Percentiles rank a stretch among this genome's conserved stretches.
Conservation (phyloP, 2,797 vertebrate genomes). For the Ibycter americanus region DNA sequence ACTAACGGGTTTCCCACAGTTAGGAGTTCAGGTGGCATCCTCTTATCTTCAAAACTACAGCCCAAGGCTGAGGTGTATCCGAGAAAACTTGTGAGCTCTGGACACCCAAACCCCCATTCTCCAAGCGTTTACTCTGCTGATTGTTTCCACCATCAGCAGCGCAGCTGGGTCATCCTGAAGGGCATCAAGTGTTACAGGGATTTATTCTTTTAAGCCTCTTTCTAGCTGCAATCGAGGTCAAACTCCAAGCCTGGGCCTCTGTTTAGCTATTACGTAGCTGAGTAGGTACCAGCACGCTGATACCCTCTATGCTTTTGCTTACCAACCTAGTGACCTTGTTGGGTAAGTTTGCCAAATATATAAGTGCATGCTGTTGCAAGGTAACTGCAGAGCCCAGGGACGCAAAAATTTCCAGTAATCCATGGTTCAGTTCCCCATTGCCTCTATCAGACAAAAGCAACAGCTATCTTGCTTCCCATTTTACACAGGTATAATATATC, state of each 20-base stretch:
- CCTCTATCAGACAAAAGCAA: neutral
- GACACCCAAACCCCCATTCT: neutral
- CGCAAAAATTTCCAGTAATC: neutral
- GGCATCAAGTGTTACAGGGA: neutral
- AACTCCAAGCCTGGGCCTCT: neutral
- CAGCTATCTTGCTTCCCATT: neutral
- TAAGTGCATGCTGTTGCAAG: neutral
- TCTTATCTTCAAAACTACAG: neutral
- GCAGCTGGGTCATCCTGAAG: neutral
- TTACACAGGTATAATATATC: neutral
- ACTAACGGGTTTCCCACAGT: neutral
- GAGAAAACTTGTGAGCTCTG: neutral
- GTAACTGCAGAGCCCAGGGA: neutral
- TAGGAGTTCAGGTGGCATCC: neutral
- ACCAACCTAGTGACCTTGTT: neutral
- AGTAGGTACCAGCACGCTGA: neutral
- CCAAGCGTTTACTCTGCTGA: neutral
- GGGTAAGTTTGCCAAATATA: neutral
- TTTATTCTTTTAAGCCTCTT: neutral
- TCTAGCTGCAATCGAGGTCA: neutral
- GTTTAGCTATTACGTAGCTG: neutral
- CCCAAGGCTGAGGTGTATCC: neutral
- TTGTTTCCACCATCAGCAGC: neutral
- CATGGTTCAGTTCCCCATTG: neutral
- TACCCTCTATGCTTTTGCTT: neutral